Conservation (phyloP, 2,113 vertebrate genomes). For the Ammodytes marinus region DNA sequence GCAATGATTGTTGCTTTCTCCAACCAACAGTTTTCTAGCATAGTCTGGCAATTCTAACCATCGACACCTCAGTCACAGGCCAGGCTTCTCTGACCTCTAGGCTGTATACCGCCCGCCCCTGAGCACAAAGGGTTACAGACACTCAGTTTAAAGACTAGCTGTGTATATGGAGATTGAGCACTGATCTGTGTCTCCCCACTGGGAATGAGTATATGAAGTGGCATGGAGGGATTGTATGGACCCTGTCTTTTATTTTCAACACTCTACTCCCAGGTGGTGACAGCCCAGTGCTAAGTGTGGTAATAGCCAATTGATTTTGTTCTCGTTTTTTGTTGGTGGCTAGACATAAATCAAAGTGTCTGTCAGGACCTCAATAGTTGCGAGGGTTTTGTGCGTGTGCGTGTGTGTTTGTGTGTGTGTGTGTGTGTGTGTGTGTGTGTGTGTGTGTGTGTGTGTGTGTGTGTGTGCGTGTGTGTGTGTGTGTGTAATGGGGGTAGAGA, state of each 20-base stretch:
- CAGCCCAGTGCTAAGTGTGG: constrained; percentile 94
- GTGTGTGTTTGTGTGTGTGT: constrained; percentile 29
- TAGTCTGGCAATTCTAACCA: constrained; percentile 54
- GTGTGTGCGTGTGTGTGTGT: constrained; percentile 50
- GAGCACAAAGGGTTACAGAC: constrained; percentile 60
- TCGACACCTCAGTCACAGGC: constrained; percentile 61
- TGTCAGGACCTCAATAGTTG: constrained; percentile 88
- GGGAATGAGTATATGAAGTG: constrained; percentile 74
- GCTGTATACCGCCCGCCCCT: constrained; percentile 31
- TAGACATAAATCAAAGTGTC: constrained; percentile 95
- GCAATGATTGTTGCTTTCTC: constrained; percentile 32
- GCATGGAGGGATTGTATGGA: constrained; percentile 79
- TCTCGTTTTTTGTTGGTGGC: constrained; percentile 95
- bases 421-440: constrained; percentile 35
- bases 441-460: constrained; percentile 40
- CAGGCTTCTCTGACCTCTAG: constrained; percentile 63
- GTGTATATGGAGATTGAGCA: constrained; percentile 80
- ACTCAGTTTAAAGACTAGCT: constrained; percentile 57
- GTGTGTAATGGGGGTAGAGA: constrained; percentile 66
- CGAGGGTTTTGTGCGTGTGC: constrained; percentile 29
- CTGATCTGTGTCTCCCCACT: constrained; percentile 72
- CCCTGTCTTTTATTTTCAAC: constrained; percentile 93
- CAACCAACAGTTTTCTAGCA: constrained; percentile 47
- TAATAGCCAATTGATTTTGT: constrained; percentile 99
- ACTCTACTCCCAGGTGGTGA: constrained; percentile 92